Percentiles rank a stretch among this genome's conserved stretches.
Conservation (phyloP, 2,797 vertebrate species). For the Toxotes lorentzi region DNA sequence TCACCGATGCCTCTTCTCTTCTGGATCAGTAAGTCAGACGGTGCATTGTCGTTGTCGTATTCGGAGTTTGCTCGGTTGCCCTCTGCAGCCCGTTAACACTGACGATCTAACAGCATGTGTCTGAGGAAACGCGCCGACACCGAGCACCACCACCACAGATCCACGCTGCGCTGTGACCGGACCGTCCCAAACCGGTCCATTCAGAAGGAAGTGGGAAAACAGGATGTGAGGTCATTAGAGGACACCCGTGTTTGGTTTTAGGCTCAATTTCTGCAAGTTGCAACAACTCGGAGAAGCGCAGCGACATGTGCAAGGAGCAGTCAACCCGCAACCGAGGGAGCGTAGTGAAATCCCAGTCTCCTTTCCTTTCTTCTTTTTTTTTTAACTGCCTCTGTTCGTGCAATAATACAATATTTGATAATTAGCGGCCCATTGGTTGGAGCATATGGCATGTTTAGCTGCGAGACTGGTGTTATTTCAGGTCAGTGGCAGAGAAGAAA, state of each 20-base stretch:
- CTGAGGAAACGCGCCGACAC: conserved; percentile 27
- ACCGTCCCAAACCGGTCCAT: conserved; percentile 74
- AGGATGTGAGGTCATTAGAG: conserved; percentile 83
- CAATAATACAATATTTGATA: not conserved
- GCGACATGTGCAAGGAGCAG: not conserved
- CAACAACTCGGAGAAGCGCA: conserved; percentile 1
- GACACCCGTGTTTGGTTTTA: conserved; percentile 49
- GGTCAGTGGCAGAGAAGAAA: conserved; percentile 9
- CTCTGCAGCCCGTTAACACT: conserved; percentile 8
- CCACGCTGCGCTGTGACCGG: conserved; percentile 55
- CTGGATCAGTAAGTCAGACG: conserved; percentile 1
- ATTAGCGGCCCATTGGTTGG: not conserved
- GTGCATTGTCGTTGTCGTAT: not conserved
- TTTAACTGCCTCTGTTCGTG: not conserved
- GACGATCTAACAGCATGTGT: conserved; percentile 13
- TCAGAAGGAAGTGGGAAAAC: conserved; percentile 76
- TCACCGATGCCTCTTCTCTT: conserved; percentile 36
- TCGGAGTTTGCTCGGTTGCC: not conserved
- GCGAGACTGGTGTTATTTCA: conserved; percentile 5
- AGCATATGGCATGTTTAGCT: not conserved
- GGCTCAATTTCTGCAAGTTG: conserved; percentile 43
- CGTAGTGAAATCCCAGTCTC: not conserved
- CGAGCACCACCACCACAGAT: not conserved
- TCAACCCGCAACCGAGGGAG: not conserved
- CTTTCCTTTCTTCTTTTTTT: not conserved